phyloP scores from a whole-genome alignment of 2,113 vertebrate species.

The Acanthochromis polyacanthus region DNA sequence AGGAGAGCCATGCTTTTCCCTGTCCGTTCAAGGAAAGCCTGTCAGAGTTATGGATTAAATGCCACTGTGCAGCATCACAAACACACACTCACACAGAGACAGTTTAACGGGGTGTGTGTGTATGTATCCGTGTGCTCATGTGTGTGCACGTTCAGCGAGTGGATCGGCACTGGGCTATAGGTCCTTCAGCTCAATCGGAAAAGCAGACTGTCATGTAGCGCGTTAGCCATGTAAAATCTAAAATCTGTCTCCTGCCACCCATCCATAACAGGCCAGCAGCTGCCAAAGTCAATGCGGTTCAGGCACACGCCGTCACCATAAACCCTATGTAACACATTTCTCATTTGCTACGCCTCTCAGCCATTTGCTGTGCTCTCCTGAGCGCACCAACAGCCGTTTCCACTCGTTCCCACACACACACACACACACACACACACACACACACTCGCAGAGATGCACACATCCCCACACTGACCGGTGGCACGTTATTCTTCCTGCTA shows the following conservation, averaged over 20 bases:
- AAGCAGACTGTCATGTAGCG: conserved; percentile 44
- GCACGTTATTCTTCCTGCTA: conserved; percentile 27
- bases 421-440: conserved; percentile 16
- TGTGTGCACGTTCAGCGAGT: background rate
- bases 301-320: conserved; percentile 69
- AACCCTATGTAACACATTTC: conserved; percentile 78
- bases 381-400: conserved; percentile 53
- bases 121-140: conserved; percentile 18
- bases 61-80: conserved; percentile 38
- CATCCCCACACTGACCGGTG: conserved; percentile 24
- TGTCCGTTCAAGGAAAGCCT: conserved; percentile 64
- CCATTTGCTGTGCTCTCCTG: conserved; percentile 61
- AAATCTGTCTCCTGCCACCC: conserved; percentile 54
- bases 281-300: conserved; percentile 51
- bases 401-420: background rate
- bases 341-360: conserved; percentile 72
- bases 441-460: conserved; percentile 7
- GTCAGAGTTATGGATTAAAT: conserved; percentile 71
- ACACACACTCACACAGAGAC: conserved; percentile 30
- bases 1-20: conserved; percentile 55
- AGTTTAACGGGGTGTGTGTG: conserved; percentile 61
- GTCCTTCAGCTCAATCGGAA: conserved; percentile 35
- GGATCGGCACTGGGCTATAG: conserved; percentile 5
- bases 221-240: conserved; percentile 53
- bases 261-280: conserved; percentile 62